Evolutionary conservation across 2,113 vertebrate species (phyloP).

Genomic region (Chamaea fasciata): DNA sequence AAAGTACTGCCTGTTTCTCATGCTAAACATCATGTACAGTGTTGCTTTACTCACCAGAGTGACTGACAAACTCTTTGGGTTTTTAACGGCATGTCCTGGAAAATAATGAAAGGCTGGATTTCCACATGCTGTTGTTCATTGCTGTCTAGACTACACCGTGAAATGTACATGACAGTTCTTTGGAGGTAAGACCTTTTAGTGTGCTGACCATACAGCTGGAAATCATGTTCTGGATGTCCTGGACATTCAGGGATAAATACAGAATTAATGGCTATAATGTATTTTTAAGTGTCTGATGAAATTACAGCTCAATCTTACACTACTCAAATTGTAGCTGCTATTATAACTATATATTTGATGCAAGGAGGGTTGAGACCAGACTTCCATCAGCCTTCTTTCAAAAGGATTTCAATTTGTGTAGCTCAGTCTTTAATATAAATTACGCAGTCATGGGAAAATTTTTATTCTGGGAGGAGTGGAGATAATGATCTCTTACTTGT

Average conservation of each 20-base stretch:
- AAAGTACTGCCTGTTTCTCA: not conserved
- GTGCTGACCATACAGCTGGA: conserved; percentile 42
- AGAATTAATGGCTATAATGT: not conserved
- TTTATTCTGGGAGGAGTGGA: not conserved
- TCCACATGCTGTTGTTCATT: conserved; percentile 30
- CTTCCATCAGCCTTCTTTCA: not conserved
- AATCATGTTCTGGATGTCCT: conserved; percentile 40
- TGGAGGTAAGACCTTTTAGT: conserved; percentile 22
- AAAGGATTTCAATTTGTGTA: not conserved
- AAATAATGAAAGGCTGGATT: conserved; percentile 21
- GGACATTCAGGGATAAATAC: not conserved
- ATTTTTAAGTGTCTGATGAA: conserved; percentile 6
- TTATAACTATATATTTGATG: not conserved
- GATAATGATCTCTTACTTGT: not conserved
- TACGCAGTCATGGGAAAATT: not conserved
- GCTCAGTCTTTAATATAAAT: not conserved
- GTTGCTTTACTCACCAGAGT: not conserved
- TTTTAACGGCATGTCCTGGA: not conserved
- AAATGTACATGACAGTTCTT: conserved; percentile 25
- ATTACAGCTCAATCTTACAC: not conserved
- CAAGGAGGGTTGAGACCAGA: not conserved
- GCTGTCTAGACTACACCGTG: not conserved
- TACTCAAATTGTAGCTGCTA: not conserved
- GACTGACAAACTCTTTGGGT: not conserved
- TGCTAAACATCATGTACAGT: not conserved